Conservation (phyloP, 2,113 vertebrate species). For the Mungos mungo region DNA sequence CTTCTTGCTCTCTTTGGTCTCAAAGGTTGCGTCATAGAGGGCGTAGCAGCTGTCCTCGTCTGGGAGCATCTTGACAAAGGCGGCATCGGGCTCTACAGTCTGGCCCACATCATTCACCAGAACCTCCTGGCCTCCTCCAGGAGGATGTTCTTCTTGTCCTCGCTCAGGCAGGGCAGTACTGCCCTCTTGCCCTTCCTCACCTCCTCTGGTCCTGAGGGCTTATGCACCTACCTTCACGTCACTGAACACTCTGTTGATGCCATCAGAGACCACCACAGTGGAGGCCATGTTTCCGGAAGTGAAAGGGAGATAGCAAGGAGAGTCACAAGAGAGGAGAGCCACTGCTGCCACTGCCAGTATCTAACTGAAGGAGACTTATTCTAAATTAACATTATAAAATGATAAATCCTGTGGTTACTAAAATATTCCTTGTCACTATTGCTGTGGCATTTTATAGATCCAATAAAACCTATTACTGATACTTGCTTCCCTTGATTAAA, state of each 20-base stretch:
- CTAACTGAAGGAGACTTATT: background rate
- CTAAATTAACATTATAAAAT: conserved; percentile 43
- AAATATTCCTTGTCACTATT: conserved; percentile 35
- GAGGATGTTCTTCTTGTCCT: conserved; percentile 89
- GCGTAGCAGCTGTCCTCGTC: background rate
- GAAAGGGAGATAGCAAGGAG: background rate
- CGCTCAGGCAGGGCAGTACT: conserved; percentile 89
- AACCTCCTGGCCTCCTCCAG: conserved; percentile 89
- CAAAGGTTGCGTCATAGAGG: background rate
- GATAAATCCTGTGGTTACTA: background rate
- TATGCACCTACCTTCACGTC: conserved; percentile 92
- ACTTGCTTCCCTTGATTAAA: background rate
- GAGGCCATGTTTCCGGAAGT: conserved; percentile 82
- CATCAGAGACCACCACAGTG: conserved; percentile 90
- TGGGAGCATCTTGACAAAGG: background rate
- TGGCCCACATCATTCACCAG: conserved; percentile 87
- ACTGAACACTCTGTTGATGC: conserved; percentile 90
- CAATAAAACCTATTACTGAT: background rate
- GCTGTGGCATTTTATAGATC: background rate
- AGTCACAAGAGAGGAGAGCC: background rate
- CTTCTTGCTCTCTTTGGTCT: background rate
- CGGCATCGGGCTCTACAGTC: conserved; percentile 65
- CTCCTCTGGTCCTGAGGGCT: conserved; percentile 87
- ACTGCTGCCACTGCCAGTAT: background rate
- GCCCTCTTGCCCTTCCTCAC: conserved; percentile 92